phyloP scores from a whole-genome alignment of 1,140 invertebrate species.

The Calephelis nemesis region DNA sequence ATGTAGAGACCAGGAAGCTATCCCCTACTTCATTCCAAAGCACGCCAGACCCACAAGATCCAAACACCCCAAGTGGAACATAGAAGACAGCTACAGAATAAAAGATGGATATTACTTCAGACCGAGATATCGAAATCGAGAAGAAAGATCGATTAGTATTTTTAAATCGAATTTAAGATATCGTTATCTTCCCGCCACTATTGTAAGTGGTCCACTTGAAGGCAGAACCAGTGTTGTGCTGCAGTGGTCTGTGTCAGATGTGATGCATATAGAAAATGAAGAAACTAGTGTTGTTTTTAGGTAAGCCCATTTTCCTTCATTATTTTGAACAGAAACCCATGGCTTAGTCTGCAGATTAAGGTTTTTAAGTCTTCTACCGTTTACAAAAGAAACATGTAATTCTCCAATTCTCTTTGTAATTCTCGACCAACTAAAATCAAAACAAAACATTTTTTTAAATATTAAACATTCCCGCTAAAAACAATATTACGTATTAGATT shows the following conservation, averaged over 20 bases:
- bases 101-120: conserved; percentile 59
- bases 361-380: too few species aligned
- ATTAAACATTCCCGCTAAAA: too few species aligned
- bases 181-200: conserved; percentile 51
- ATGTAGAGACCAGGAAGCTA: conserved; percentile 48
- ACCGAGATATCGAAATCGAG: conserved; percentile 49
- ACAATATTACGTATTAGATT: too few species aligned
- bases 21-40: conserved; percentile 65
- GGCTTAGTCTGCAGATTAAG: too few species aligned
- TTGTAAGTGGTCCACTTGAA: conserved; percentile 57
- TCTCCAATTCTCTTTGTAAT: too few species aligned
- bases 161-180: conserved; percentile 41
- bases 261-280: conserved; percentile 49
- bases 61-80: conserved; percentile 44
- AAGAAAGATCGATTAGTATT: conserved; percentile 42
- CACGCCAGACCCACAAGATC: conserved; percentile 46
- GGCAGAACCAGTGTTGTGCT: conserved; percentile 47
- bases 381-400: too few species aligned
- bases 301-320: conserved; percentile 41
- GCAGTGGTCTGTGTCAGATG: conserved; percentile 59
- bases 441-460: too few species aligned
- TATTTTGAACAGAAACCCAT: too few species aligned
- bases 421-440: too few species aligned
- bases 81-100: conserved; percentile 45
- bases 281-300: conserved; percentile 72